Conservation (phyloP, 2,888 invertebrate species). For the Apamea monoglypha region DNA sequence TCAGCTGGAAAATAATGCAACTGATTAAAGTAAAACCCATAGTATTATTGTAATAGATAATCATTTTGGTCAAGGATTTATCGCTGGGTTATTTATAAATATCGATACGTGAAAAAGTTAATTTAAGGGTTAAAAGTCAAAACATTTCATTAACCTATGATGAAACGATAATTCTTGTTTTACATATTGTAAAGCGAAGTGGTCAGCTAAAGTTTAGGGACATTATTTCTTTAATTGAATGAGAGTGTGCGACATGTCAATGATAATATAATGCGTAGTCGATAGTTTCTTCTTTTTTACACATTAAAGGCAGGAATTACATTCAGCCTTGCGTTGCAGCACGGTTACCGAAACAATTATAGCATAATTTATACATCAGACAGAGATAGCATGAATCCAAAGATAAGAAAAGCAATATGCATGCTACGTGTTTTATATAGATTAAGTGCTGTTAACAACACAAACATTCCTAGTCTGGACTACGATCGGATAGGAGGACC, state of each 20-base stretch:
- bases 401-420: constrained; percentile 40
- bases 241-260: background rate
- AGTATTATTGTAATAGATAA: constrained; percentile 35
- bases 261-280: background rate
- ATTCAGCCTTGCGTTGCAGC: constrained; percentile 1
- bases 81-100: constrained; percentile 8
- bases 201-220: background rate
- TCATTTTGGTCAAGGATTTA: constrained; percentile 11
- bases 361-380: constrained; percentile 32
- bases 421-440: constrained; percentile 19
- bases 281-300: background rate
- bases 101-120: background rate
- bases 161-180: background rate
- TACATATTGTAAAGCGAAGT: background rate
- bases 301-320: constrained; percentile 1
- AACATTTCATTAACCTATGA: too few relatives aligned
- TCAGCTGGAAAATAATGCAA: constrained; percentile 45
- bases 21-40: constrained; percentile 34
- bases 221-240: background rate
- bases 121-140: background rate
- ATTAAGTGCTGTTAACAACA: constrained; percentile 10
- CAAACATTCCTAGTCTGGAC: constrained; percentile 26
- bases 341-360: constrained; percentile 18
- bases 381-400: constrained; percentile 33
- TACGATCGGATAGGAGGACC: constrained; percentile 7